phyloP scores from a whole-genome alignment of 2,797 vertebrate genomes.

The Chiloscyllium punctatum region DNA sequence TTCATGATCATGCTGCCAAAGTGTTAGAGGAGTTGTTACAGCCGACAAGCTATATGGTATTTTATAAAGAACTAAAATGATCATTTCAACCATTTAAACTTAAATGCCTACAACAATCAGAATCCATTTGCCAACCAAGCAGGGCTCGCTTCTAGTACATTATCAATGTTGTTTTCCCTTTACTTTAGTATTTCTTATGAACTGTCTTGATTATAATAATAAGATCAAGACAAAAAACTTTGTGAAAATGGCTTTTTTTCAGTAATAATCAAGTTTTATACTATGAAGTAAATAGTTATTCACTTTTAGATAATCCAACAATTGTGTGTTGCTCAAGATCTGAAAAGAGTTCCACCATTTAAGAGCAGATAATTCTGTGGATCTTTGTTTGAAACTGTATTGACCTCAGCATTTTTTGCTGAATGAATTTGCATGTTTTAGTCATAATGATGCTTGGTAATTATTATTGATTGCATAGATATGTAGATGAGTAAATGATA shows the following conservation, averaged over 20 bases:
- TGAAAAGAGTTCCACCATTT: neutral
- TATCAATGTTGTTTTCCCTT: too few relatives aligned
- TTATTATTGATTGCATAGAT: neutral
- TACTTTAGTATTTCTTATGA: too few relatives aligned
- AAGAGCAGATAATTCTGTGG: neutral
- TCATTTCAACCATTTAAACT: neutral
- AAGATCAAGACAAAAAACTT: too few relatives aligned
- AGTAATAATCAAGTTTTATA: too few relatives aligned
- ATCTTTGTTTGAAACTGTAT: neutral
- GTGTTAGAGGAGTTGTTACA: neutral
- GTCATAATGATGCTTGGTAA: neutral
- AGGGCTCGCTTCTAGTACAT: too few relatives aligned
- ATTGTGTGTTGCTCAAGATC: conserved; percentile 1
- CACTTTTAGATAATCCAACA: neutral
- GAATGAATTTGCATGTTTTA: conserved; percentile 15
- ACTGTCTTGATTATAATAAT: too few relatives aligned
- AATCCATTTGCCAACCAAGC: too few relatives aligned
- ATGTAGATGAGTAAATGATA: neutral
- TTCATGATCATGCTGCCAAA: neutral
- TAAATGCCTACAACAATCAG: too few relatives aligned
- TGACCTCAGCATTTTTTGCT: neutral
- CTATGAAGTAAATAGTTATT: too few relatives aligned
- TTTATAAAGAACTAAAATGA: neutral
- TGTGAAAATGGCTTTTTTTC: too few relatives aligned
- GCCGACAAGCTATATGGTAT: neutral